Percentiles rank a stretch among this genome's conserved stretches.
These are phyloP conservation scores for Tenthredo mesomela DNA, from an alignment of 2,888 invertebrate species.

Conservation along the genomic window DNA sequence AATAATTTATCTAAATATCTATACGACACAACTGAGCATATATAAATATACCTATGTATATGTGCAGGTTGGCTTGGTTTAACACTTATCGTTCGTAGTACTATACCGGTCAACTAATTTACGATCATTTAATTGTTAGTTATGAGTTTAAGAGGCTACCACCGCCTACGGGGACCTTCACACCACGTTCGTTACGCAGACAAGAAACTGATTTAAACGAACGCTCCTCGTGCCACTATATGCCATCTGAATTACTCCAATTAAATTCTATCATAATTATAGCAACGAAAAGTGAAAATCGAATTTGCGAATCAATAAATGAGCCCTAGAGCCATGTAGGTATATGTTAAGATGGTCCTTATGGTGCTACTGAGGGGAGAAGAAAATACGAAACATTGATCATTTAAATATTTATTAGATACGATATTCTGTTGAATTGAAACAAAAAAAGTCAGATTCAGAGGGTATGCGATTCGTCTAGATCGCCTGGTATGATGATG, in stretches of 20 bases:
- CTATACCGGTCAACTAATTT: constrained; percentile 30
- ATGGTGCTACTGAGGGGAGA: too few relatives aligned
- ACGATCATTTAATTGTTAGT: constrained; percentile 50
- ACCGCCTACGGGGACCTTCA: constrained; percentile 29
- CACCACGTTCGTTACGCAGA: constrained; percentile 18
- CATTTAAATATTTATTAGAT: too few relatives aligned
- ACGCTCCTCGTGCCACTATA: neutral
- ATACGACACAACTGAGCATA: neutral
- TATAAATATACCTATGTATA: neutral
- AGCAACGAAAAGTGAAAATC: neutral
- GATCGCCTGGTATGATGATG: too few relatives aligned
- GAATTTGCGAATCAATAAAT: neutral
- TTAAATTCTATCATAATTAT: constrained; percentile 9
- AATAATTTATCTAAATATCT: constrained; percentile 18
- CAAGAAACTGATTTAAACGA: constrained; percentile 40
- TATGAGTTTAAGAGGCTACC: constrained; percentile 30
- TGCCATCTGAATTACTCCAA: neutral
- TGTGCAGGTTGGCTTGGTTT: neutral
- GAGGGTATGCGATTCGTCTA: too few relatives aligned
- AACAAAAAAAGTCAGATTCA: too few relatives aligned
- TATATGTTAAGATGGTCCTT: neutral
- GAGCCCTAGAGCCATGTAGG: neutral
- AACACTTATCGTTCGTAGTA: constrained; percentile 14
- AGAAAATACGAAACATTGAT: too few relatives aligned
- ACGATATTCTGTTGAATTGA: too few relatives aligned